Base-by-base conservation (phyloP, 2,113 vertebrate genomes). In the Coracopsis vasa region DNA sequence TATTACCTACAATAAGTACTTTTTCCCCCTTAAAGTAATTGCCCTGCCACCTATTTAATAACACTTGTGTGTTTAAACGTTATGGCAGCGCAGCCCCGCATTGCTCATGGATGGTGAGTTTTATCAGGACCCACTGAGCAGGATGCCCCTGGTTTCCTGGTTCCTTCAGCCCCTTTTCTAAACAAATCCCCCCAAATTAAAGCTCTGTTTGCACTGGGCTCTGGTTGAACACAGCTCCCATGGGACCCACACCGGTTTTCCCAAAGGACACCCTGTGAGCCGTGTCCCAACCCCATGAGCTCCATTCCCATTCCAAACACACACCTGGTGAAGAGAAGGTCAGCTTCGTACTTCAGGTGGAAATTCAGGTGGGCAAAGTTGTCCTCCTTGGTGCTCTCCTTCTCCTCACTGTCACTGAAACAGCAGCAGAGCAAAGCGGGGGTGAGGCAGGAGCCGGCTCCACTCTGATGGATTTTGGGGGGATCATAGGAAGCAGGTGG, bases 241-340 rank as follows among this genome's bases (percentile, higher is more conserved):
- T 1, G 6, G 12, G 61, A 10, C 21, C 11, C 6, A 58, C 35
- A 5, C 16, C 8, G 54, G 1, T 28, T 86, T 71, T 54, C 42
- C 80, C 12, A 0, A 44, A 16, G 84, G 51, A 16, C 12, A 31
- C 24, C 53, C 48, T 21, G 7, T 7, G 8, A 14, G 3, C 48
- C 2, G 0, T 6, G 13, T 31, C 12, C 39, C 37, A n/a, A 23
- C 13, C 13, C 41, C 11, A 0, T 5, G 48, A 54, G 27, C 67
- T 5, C 11, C 0, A 2, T 18, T 53, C 42, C 73, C 16, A 9
- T 28, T 58, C 51, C 0, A 15, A 23, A 0, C 15, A 6, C 94
- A 4, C 92, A 99, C 99, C 99, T 99, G 96, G 99, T 99, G 98
- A 99, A 99, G 73, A 99, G 99, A 35, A 99, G 92, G 37, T 99